Evolutionary conservation across 1,140 invertebrate species (phyloP).

Genomic region (Drosophila burlai): DNA sequence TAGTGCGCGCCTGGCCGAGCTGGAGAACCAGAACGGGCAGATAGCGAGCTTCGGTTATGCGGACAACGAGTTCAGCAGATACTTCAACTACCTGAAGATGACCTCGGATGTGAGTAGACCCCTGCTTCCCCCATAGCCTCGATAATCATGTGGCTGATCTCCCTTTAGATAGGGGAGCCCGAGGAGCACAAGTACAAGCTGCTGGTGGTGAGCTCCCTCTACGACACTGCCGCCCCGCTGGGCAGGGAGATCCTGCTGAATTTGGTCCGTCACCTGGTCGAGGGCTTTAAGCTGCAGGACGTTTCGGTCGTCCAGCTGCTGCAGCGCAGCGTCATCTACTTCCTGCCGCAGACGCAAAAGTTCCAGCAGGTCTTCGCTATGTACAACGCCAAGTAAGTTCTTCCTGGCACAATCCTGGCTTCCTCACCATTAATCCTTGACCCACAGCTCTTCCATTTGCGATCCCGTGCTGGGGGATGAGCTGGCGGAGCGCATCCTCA

Average conservation of each 20-base stretch:
- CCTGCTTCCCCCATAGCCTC: no score
- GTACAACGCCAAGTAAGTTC: constrained; percentile 76
- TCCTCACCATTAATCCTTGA: not conserved
- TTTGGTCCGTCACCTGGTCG: constrained; percentile 92
- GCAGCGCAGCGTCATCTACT: constrained; percentile 90
- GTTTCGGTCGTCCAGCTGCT: constrained; percentile 88
- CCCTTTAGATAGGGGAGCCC: constrained; percentile 88
- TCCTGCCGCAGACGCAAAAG: constrained; percentile 88
- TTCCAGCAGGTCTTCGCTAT: constrained; percentile 63
- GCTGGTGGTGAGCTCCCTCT: constrained; percentile 93
- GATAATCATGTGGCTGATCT: not conserved
- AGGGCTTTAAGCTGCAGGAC: constrained; percentile 89
- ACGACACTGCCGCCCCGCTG: constrained; percentile 91
- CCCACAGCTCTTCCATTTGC: constrained; percentile 66
- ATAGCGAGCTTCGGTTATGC: constrained; percentile 80
- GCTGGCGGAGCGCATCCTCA: constrained; percentile 74
- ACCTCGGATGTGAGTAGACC: constrained; percentile 73
- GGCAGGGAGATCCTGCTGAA: constrained; percentile 94
- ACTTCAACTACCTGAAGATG: constrained; percentile 80
- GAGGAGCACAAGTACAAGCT: constrained; percentile 93
- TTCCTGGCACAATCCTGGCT: no score
- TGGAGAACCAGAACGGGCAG: constrained; percentile 86
- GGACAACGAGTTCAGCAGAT: constrained; percentile 76
- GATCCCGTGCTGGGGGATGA: constrained; percentile 77
- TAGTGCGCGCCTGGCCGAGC: constrained; percentile 87